Conservation (phyloP, 2,113 vertebrate species). For the Capreolus pygargus region DNA sequence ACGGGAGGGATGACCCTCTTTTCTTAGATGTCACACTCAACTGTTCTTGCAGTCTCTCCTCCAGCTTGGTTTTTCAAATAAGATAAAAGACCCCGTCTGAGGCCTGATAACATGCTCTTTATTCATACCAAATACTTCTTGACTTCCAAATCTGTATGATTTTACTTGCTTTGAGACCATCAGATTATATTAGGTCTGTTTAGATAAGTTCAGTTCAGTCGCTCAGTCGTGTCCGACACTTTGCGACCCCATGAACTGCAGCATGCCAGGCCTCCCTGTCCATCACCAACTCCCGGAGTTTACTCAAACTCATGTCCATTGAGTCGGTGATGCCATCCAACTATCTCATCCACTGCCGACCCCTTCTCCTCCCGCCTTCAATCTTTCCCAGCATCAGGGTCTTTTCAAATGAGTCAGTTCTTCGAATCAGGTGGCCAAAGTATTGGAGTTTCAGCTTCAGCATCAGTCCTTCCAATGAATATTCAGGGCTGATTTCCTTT, state of each 20-base stretch:
- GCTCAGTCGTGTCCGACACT: not conserved
- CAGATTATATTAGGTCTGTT: not conserved
- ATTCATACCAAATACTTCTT: not conserved
- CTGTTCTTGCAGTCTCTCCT: not conserved
- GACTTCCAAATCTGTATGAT: not conserved
- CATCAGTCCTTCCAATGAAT: not conserved
- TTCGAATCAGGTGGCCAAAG: not conserved
- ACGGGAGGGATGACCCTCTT: not conserved
- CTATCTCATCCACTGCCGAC: not conserved
- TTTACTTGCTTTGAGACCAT: not conserved
- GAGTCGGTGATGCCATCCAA: not conserved
- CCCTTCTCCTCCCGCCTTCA: not conserved
- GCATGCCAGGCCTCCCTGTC: not conserved
- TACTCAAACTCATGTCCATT: not conserved
- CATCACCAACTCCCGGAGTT: not conserved
- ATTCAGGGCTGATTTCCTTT: not conserved
- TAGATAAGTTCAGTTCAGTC: not conserved
- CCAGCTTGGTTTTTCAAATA: not conserved
- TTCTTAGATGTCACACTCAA: not conserved
- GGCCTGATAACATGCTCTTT: not conserved
- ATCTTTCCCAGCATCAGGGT: not conserved
- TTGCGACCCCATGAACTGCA: not conserved
- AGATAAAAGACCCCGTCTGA: not conserved
- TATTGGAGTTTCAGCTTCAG: not conserved
- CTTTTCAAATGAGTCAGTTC: not conserved